Conservation (phyloP, 2,113 vertebrate species). For the Xenopus borealis region DNA sequence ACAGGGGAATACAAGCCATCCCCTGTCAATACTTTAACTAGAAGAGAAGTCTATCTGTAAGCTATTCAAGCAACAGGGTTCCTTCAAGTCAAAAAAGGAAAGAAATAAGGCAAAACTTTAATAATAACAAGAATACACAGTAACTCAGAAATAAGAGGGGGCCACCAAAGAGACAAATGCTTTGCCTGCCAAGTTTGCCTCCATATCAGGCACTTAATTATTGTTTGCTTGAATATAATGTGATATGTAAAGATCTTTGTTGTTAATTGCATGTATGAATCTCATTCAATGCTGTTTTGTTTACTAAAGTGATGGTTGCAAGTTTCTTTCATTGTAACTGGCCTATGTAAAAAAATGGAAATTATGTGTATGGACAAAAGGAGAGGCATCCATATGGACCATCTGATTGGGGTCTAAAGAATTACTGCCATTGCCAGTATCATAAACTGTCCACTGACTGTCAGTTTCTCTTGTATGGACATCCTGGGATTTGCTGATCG, state of each 20-base stretch:
- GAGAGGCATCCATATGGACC: not conserved
- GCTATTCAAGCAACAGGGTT: slow-evolving; percentile 57
- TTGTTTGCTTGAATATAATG: slow-evolving; percentile 81
- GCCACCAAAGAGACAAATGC: slow-evolving; percentile 79
- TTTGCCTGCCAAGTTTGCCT: slow-evolving; percentile 78
- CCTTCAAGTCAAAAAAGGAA: slow-evolving; percentile 57
- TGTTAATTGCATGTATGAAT: slow-evolving; percentile 88
- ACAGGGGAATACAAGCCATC: slow-evolving; percentile 97
- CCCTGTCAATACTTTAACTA: slow-evolving; percentile 91
- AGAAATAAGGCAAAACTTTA: slow-evolving; percentile 59
- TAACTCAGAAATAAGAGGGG: slow-evolving; percentile 65
- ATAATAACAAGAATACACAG: slow-evolving; percentile 53
- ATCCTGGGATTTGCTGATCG: not conserved
- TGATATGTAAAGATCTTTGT: slow-evolving; percentile 86
- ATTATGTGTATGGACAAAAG: slow-evolving; percentile 49
- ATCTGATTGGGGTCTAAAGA: not conserved
- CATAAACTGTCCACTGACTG: not conserved
- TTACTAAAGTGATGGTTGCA: slow-evolving; percentile 65
- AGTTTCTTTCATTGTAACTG: slow-evolving; percentile 65
- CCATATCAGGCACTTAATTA: slow-evolving; percentile 75
- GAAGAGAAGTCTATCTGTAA: slow-evolving; percentile 99
- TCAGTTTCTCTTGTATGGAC: not conserved
- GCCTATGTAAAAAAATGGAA: slow-evolving; percentile 62
- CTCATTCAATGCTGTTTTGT: slow-evolving; percentile 63
- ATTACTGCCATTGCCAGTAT: not conserved